Evolutionary conservation across 2,113 vertebrate genomes (phyloP).

Genomic region (Orycteropus afer): DNA sequence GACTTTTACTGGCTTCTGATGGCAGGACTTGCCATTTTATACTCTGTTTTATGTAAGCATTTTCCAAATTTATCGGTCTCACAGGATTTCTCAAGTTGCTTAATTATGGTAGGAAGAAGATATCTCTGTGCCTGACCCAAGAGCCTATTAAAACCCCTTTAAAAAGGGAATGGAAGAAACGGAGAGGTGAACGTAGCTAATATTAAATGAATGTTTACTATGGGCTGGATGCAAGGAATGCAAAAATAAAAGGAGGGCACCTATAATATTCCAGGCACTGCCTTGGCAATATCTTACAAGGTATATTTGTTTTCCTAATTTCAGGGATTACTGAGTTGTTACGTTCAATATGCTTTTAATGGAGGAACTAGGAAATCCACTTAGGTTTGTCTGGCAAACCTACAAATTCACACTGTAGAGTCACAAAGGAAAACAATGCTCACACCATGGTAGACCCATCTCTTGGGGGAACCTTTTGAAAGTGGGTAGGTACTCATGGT

Average conservation of each 20-base stretch:
- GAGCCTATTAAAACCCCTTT: conserved; percentile 77
- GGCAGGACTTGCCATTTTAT: conserved; percentile 87
- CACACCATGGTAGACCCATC: neutral
- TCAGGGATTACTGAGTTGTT: neutral
- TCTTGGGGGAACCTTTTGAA: neutral
- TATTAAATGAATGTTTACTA: neutral
- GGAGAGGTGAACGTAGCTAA: neutral
- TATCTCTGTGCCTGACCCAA: conserved; percentile 81
- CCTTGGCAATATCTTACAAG: neutral
- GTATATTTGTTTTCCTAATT: neutral
- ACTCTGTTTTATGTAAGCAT: conserved; percentile 88
- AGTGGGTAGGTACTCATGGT: neutral
- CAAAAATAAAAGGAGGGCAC: neutral
- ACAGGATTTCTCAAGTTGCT: conserved; percentile 87
- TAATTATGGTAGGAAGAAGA: conserved; percentile 88
- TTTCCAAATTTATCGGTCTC: conserved; percentile 88
- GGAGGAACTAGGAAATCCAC: neutral
- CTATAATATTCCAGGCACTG: neutral
- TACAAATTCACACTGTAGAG: neutral
- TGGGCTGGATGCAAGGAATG: neutral
- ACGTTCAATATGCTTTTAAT: neutral
- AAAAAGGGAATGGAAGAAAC: conserved; percentile 39
- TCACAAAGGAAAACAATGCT: neutral
- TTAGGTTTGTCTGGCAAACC: neutral
- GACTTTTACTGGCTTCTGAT: conserved; percentile 91